A percentile compares a stretch with the other conserved stretches of the same genome.
Evolutionary conservation across 23 tunicate genomes (phyloP).

Genomic region (Trididemnum clinides): DNA sequence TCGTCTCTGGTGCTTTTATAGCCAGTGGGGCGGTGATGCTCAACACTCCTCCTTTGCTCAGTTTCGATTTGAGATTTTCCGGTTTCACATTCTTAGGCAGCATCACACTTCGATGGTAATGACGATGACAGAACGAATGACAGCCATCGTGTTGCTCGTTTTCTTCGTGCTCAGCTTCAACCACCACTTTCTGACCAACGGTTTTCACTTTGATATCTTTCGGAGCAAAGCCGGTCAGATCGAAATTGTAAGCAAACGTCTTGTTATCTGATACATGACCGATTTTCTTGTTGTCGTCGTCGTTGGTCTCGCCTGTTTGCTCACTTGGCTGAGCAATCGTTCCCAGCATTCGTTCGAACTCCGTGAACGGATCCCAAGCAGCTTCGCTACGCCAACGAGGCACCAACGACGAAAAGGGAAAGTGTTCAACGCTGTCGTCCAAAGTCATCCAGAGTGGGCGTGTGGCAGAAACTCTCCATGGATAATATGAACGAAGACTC

Average conservation of each 20-base stretch:
- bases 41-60: constrained; percentile 31
- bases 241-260: constrained; percentile 26
- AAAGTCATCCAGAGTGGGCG: background rate
- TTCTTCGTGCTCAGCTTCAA: constrained; percentile 42
- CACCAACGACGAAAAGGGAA: constrained; percentile 4
- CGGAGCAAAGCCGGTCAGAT: constrained; percentile 28
- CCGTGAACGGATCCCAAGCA: background rate
- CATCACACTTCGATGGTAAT: constrained; percentile 43
- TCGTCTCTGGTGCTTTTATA: background rate
- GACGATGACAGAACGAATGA: constrained; percentile 31
- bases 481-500: constrained; percentile 3
- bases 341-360: background rate
- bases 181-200: constrained; percentile 53
- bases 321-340: no score
- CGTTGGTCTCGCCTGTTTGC: no score
- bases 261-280: constrained; percentile 22
- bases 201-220: constrained; percentile 38
- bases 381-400: constrained; percentile 6
- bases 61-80: constrained; percentile 44
- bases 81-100: constrained; percentile 58
- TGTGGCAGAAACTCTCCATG: background rate
- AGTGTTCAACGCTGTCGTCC: background rate
- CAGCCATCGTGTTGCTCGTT: constrained; percentile 38
- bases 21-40: constrained; percentile 59
- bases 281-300: background rate